Evolutionary conservation across 2,113 vertebrate genomes (phyloP), one percentile per base, ranked within the genome.

Genomic region (Cnemophilus loriae): DNA sequence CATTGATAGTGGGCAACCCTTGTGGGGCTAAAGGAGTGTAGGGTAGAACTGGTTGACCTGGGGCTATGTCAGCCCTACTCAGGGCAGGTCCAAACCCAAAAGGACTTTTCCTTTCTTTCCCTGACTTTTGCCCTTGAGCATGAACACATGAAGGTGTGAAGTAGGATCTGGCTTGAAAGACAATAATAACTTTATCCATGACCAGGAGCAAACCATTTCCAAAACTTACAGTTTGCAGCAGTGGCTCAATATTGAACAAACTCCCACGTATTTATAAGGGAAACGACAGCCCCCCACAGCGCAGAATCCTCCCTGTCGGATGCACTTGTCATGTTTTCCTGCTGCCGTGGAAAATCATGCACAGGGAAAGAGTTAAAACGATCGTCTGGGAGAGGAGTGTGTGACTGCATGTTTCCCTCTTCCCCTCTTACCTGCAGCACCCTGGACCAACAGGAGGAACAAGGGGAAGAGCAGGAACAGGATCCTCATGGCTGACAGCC

Each of bases 391-490:
- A 41, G 53, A 39, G 10, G 20, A 19, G 16, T 26, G 16, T 59
- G 52, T 8, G 28, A 21, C 2, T 11, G 28, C 15, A 44, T 49
- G 33, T 55, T 52, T 23, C 20, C 8, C 9, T 39, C 30, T 42
- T 33, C 4, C 9, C 19, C 21, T 52, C 90, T 96, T 14, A 94
- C 80, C 93, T 91, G 75, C 65, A 85, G 50, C 32, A 17, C 56
- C 44, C 15, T 60, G 61, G 27, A 61, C 3, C 41, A 95, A 13
- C 13, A 96, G 24, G 10, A 94, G 16, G 37, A 89, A 10, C 24
- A 95, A 18, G 11, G 47, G 42, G 28, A 96, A 64, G 33, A 96
- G 77, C 47, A 96, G 63, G 57, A 64, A 87, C 26, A 96, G 35
- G 68, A 93, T 64, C 91, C 24, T 42, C 95, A 93, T 96, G 84